Evolutionary conservation across 2,113 vertebrate species (phyloP).

Genomic region (Sphyrna mokarran): DNA sequence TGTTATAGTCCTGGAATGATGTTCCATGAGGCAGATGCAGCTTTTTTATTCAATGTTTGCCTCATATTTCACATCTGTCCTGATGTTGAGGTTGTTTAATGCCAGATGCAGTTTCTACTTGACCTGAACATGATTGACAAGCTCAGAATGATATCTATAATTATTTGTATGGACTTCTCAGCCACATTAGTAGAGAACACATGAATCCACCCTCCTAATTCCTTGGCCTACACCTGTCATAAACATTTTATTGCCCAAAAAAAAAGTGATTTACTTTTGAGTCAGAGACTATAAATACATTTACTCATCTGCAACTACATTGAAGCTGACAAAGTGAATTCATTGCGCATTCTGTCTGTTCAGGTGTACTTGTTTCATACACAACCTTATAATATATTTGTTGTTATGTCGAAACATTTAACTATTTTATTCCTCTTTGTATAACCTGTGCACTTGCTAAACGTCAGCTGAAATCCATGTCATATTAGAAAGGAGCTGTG

Average conservation of each 20-base stretch:
- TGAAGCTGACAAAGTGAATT: background rate
- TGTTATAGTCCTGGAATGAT: background rate
- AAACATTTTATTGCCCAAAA: slow-evolving; percentile 12
- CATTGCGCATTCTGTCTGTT: background rate
- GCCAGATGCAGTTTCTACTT: slow-evolving; percentile 8
- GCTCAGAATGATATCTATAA: slow-evolving; percentile 8
- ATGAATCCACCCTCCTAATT: slow-evolving; percentile 9
- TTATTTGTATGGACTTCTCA: slow-evolving; percentile 22
- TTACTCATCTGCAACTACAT: slow-evolving; percentile 33
- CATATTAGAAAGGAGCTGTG: background rate
- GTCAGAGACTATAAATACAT: slow-evolving; percentile 4
- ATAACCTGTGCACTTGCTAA: background rate
- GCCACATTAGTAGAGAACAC: slow-evolving; percentile 6
- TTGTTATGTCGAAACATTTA: background rate
- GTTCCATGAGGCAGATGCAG: background rate
- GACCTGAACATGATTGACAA: background rate
- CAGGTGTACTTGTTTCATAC: background rate
- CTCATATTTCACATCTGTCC: background rate
- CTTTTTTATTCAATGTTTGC: background rate
- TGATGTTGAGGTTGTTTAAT: background rate
- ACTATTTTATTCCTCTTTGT: background rate
- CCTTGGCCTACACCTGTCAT: slow-evolving; percentile 36
- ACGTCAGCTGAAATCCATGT: background rate
- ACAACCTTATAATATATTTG: background rate
- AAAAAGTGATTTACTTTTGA: slow-evolving; percentile 38